Evolutionary conservation across 2,113 vertebrate species (phyloP), one percentile per base, ranked within the genome.

Genomic region (Xenopus borealis): DNA sequence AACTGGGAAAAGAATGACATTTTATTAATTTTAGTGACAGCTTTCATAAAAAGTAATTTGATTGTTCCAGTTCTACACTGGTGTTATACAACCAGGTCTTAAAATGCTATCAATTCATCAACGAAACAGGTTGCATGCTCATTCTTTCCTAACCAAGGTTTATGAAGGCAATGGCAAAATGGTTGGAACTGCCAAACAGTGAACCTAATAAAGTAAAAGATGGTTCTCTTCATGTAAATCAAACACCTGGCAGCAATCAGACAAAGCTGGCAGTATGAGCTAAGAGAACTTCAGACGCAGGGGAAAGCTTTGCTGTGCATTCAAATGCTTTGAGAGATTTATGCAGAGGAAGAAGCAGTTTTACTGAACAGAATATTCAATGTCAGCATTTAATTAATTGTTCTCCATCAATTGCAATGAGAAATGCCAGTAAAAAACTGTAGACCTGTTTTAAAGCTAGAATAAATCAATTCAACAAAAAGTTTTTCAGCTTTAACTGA

Each of bases 351-450:
- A 70, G 53, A 66, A 76, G 66, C 59, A 69, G 59, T 70, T 76
- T 76, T 64, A 76, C 74, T 70, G 74, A 76, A 70, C 74, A 64
- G 74, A 76, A 76, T 76, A 76, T 76, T 76, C 74, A 76, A 58
- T 70, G 74, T 76, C 74, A 76, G 74, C 74, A 70, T 76, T 76
- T 76, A 76, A 76, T 76, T 76, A 76, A 76, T 76, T 76, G 74
- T 76, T 70, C 74, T 70, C 74, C 67, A 70, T 76, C 74, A 76
- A 76, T 57, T 76, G 74, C 67, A 76, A 76, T 76, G 74, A 76
- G 74, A 59, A 76, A 69, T 76, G 74, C 74, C 74, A 76, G 67
- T 76, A 70, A 76, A 76, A 66, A 76, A 76, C 70, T 64, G 74
- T 76, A 30, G 63, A 59, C 63, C 63, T n/a, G 59, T 70, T 76